phyloP scores from a whole-genome alignment of 2,888 invertebrate genomes.

The Drosophila limbata region DNA sequence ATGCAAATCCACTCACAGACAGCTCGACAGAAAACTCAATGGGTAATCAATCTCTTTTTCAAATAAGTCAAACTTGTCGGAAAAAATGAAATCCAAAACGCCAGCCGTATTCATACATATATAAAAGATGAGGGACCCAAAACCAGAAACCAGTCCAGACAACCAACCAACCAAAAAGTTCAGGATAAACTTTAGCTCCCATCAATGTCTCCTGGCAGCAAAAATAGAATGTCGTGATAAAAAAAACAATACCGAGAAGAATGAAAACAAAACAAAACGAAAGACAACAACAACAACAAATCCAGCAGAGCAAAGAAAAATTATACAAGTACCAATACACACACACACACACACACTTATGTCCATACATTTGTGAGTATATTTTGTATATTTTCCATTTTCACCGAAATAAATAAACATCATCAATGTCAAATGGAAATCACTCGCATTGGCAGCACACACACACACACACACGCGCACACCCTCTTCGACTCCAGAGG shows the following conservation, averaged over 20 bases:
- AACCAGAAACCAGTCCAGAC: conserved; percentile 7
- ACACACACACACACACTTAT: conserved; percentile 19
- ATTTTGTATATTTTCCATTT: conserved; percentile 77
- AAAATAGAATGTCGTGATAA: conserved; percentile 47
- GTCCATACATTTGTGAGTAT: conserved; percentile 20
- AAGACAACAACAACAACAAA: conserved; percentile 45
- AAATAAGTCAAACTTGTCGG: conserved; percentile 76
- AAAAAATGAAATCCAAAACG: conserved; percentile 48
- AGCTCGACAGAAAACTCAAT: conserved; percentile 41
- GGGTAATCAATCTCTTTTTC: conserved; percentile 78
- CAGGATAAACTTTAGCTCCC: conserved; percentile 35
- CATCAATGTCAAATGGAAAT: conserved; percentile 83
- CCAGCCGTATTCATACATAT: conserved; percentile 37
- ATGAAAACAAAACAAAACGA: conserved; percentile 37
- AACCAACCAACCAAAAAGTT: conserved; percentile 2
- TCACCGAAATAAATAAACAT: conserved; percentile 81
- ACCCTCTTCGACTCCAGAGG: background rate
- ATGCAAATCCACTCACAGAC: conserved; percentile 77
- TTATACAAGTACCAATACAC: conserved; percentile 51
- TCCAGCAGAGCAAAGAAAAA: conserved; percentile 43
- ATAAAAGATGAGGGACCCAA: conserved; percentile 41
- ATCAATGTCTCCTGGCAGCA: conserved; percentile 60
- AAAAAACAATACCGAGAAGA: conserved; percentile 34
- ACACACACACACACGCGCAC: background rate
- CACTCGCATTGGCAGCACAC: conserved; percentile 59